phyloP scores from a whole-genome alignment of 2,113 vertebrate species.

The Cynopterus brachyotis region DNA sequence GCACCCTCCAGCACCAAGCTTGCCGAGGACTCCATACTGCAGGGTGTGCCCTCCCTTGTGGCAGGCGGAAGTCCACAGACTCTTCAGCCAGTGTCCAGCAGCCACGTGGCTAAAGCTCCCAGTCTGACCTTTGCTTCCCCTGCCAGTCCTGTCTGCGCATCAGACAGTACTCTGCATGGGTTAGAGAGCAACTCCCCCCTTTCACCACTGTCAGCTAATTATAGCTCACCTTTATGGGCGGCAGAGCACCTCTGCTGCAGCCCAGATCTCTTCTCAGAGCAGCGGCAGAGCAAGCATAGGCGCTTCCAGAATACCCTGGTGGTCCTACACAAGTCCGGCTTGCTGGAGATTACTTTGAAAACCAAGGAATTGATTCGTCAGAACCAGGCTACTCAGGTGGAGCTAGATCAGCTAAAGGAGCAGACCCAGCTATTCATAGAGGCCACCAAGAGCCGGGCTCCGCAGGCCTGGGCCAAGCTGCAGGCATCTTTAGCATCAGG shows the following conservation, averaged over 20 bases:
- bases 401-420: constrained; percentile 91
- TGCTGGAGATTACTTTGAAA: constrained; percentile 94
- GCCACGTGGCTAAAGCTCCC: constrained; percentile 74
- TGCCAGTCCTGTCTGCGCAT: constrained; percentile 76
- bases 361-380: constrained; percentile 95
- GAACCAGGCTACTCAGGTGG: constrained; percentile 91
- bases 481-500: constrained; percentile 84
- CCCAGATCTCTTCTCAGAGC: constrained; percentile 74
- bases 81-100: constrained; percentile 71
- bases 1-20: constrained; percentile 73
- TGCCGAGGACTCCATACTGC: constrained; percentile 75
- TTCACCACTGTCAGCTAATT: constrained; percentile 46
- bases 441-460: constrained; percentile 89
- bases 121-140: constrained; percentile 79
- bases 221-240: constrained; percentile 70
- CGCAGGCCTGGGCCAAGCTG: constrained; percentile 91
- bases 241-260: constrained; percentile 77
- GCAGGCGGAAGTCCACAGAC: constrained; percentile 77
- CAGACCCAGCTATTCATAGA: constrained; percentile 91
- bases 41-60: constrained; percentile 73
- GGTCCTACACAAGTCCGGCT: constrained; percentile 89
- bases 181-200: constrained; percentile 68
- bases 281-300: constrained; percentile 84
- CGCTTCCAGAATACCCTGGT: constrained; percentile 94
- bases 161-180: constrained; percentile 75